Conservation (phyloP, 2,888 invertebrate genomes). For the Panopea generosa region DNA sequence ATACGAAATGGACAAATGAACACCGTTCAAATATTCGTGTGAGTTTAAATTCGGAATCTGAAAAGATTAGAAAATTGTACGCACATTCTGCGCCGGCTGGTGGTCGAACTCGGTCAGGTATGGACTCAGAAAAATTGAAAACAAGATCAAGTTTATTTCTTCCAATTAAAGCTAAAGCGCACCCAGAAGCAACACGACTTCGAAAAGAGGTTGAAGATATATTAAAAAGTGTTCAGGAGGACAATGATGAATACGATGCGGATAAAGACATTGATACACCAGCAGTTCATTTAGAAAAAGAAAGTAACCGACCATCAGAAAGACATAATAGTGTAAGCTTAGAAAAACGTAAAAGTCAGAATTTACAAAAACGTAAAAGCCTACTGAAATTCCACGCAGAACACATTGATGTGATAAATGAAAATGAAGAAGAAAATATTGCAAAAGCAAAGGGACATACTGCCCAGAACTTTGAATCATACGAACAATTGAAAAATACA, state of each 20-base stretch:
- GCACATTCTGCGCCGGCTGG: slow-evolving; percentile 77
- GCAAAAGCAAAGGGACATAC: slow-evolving; percentile 19
- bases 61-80: slow-evolving; percentile 71
- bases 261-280: slow-evolving; percentile 25
- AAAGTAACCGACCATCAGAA: no score
- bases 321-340: no score
- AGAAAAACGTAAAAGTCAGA: slow-evolving; percentile 43
- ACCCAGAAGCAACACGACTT: slow-evolving; percentile 75
- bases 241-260: slow-evolving; percentile 69
- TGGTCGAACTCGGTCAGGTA: slow-evolving; percentile 60
- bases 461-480: slow-evolving; percentile 63
- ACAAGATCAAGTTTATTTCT: slow-evolving; percentile 74
- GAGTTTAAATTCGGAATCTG: slow-evolving; percentile 77
- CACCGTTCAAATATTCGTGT: slow-evolving; percentile 62
- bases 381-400: slow-evolving; percentile 17
- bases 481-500: slow-evolving; percentile 68
- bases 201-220: slow-evolving; percentile 78
- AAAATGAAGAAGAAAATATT: no score
- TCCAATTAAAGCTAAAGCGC: slow-evolving; percentile 73
- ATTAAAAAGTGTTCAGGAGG: slow-evolving; percentile 72
- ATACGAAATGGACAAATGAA: slow-evolving; percentile 71
- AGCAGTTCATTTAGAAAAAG: neutral
- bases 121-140: slow-evolving; percentile 65
- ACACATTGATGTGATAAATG: no score
- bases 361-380: slow-evolving; percentile 38